These are phyloP conservation scores for Corydoras maculifer DNA, from an alignment of 2,113 vertebrate genomes.

Conservation along the genomic window DNA sequence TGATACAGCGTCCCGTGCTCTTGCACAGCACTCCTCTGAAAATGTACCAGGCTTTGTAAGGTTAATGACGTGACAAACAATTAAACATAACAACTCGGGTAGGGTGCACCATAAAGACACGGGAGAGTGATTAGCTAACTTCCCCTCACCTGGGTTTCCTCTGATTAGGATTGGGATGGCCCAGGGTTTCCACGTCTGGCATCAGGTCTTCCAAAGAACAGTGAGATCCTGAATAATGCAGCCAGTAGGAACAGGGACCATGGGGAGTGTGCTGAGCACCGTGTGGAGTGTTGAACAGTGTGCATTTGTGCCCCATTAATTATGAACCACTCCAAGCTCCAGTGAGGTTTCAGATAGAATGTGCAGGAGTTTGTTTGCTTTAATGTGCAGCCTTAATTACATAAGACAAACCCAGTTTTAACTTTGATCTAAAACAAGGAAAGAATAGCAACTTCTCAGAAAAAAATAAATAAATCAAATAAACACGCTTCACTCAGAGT, in stretches of 20 bases:
- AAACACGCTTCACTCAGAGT: conserved; percentile 48
- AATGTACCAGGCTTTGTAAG: conserved; percentile 13
- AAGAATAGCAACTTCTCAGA: conserved; percentile 1
- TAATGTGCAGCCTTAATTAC: conserved; percentile 69
- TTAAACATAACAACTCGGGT: conserved; percentile 33
- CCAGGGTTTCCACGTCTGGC: conserved; percentile 11
- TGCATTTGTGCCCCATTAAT: conserved; percentile 59
- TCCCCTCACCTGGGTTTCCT: conserved; percentile 4
- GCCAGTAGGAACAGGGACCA: conserved; percentile 4
- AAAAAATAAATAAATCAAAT: too few species aligned
- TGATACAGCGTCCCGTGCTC: conserved; percentile 4
- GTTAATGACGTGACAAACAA: conserved; percentile 35
- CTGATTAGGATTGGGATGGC: conserved; percentile 15
- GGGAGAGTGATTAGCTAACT: conserved; percentile 26
- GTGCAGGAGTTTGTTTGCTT: conserved; percentile 67
- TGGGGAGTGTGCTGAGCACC: conserved; percentile 14
- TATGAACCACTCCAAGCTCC: conserved; percentile 58
- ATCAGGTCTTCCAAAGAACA: conserved; percentile 11
- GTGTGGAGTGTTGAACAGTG: conserved; percentile 51
- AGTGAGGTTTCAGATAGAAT: conserved; percentile 60
- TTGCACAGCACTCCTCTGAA: conserved; percentile 14
- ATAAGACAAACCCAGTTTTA: conserved; percentile 67
- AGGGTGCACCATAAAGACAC: conserved; percentile 1
- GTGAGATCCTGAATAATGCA: conserved; percentile 9
- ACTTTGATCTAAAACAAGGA: conserved; percentile 64